Evolutionary conservation across 2,888 invertebrate genomes (phyloP).

Genomic region (Dyspetes luteomarginatus): DNA sequence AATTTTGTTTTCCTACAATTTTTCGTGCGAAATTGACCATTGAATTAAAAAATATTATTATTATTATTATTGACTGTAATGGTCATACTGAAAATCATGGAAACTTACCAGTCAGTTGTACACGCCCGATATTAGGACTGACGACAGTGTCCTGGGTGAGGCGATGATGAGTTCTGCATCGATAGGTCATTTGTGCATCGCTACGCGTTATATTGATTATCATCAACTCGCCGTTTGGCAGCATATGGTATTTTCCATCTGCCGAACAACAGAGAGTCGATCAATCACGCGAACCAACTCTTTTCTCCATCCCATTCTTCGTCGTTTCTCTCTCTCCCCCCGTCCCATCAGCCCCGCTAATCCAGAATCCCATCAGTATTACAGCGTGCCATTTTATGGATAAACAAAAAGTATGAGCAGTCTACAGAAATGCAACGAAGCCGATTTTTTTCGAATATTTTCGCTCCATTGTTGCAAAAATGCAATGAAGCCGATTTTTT

Average conservation of each 20-base stretch:
- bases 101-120: constrained; percentile 85
- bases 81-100: not conserved
- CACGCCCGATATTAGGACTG: constrained; percentile 86
- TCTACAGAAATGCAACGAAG: too few species aligned
- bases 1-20: not conserved
- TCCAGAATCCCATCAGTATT: not conserved
- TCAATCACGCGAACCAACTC: constrained; percentile 46
- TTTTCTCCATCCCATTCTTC: constrained; percentile 8
- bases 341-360: not conserved
- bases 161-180: constrained; percentile 86
- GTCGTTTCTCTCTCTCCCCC: not conserved
- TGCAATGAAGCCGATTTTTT: too few species aligned
- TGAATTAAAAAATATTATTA: constrained; percentile 21
- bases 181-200: constrained; percentile 86
- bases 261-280: constrained; percentile 55
- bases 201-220: constrained; percentile 85
- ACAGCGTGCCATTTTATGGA: too few species aligned
- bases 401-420: too few species aligned
- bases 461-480: too few species aligned
- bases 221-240: constrained; percentile 86
- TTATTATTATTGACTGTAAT: not conserved
- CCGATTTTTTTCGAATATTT: too few species aligned
- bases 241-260: constrained; percentile 86
- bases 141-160: constrained; percentile 86
- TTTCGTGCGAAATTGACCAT: constrained; percentile 8